Base-by-base conservation (phyloP, 2,797 vertebrate species). In the Microcaecilia unicolor region DNA sequence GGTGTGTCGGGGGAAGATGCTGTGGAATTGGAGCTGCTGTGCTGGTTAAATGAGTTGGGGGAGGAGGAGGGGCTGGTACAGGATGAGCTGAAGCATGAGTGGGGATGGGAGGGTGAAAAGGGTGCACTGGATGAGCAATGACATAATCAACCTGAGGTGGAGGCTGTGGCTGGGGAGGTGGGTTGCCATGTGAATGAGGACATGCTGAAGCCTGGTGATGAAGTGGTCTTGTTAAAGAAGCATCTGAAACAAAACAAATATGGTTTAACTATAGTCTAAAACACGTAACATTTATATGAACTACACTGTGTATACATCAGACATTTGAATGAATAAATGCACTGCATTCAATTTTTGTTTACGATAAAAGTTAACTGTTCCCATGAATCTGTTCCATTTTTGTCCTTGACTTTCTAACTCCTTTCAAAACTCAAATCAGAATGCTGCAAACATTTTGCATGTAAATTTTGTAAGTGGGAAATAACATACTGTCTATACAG, bases 201-300 rank as follows among this genome's bases (percentile, higher is more conserved):
- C 94, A 99, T 36, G 90, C 67, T 13, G 93, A 83, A 26, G 93
- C 67, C 67, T 97, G 94, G 72, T 97, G 95, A 62, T 96, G 93
- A 70, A 97, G 85, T 18, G 93, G 88, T 52, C 93, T 91, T 22
- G 92, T 81, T 67, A 99, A 78, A 49, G 93, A 80, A 55, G 87
- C 88, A 72, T 96, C 95, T 98, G 78, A 10, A 72, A 70, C 37
- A 30, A 58, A 60, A 22, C 4, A 34, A 20, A 31, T 5, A 24
- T n/a, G n/a, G n/a, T n/a, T n/a, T n/a, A n/a, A n/a, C n/a, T n/a
- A n/a, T n/a, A n/a, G n/a, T n/a, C n/a, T n/a, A n/a, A n/a, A n/a
- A n/a, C n/a, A n/a, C n/a, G n/a, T n/a, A n/a, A n/a, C n/a, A n/a
- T n/a, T n/a, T n/a, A n/a, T n/a, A n/a, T n/a, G n/a, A n/a, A n/a